These are phyloP conservation scores for Grallaria varia DNA, from an alignment of 2,113 vertebrate species.

Conservation along the genomic window DNA sequence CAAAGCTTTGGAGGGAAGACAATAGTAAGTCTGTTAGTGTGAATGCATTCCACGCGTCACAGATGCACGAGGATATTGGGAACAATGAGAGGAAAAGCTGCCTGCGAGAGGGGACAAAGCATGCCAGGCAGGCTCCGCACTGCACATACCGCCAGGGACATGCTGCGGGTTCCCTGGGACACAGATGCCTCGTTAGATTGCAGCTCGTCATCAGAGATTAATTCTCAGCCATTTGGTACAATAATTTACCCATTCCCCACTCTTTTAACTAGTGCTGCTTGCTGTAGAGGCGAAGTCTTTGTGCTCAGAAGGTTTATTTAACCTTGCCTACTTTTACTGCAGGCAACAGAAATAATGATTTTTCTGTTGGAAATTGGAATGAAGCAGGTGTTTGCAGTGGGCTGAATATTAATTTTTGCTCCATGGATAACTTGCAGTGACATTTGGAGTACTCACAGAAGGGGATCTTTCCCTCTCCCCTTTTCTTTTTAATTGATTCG, in stretches of 20 bases:
- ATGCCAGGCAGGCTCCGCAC: constrained; percentile 78
- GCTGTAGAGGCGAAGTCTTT: constrained; percentile 67
- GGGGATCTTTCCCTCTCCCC: neutral
- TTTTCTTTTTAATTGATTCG: neutral
- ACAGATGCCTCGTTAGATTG: constrained; percentile 85
- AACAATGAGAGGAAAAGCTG: constrained; percentile 85
- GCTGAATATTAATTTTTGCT: constrained; percentile 53
- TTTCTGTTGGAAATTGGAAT: constrained; percentile 52
- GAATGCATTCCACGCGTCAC: constrained; percentile 86
- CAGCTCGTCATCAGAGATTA: constrained; percentile 83
- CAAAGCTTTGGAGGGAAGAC: constrained; percentile 81
- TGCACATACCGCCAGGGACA: constrained; percentile 83
- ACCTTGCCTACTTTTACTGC: constrained; percentile 68
- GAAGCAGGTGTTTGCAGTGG: constrained; percentile 48
- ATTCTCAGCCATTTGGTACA: constrained; percentile 85
- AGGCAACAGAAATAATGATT: constrained; percentile 51
- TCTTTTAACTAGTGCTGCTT: constrained; percentile 78
- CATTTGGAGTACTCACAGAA: neutral
- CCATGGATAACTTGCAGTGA: neutral
- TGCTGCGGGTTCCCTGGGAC: constrained; percentile 79
- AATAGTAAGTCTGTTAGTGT: constrained; percentile 86
- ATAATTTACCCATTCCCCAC: constrained; percentile 81
- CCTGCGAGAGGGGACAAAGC: constrained; percentile 81
- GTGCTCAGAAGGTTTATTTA: constrained; percentile 72
- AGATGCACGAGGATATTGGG: constrained; percentile 84